phyloP scores from a whole-genome alignment of 2,888 invertebrate genomes.

The Diloba caeruleocephala region DNA sequence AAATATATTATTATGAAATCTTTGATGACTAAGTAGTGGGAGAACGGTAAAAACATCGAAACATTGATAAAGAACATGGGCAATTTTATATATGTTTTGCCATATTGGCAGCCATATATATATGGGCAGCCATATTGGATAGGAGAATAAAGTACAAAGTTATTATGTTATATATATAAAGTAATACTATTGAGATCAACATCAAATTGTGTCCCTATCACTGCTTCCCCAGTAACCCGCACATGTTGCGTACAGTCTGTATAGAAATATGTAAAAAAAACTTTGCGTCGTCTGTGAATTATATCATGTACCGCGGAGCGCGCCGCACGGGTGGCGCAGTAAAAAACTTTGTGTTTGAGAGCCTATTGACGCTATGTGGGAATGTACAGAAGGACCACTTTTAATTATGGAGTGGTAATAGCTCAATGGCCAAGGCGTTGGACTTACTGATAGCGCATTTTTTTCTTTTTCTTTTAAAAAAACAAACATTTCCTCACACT shows the following conservation, averaged over 20 bases:
- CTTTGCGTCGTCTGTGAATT: conserved; percentile 12
- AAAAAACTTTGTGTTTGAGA: conserved; percentile 15
- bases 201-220: not conserved
- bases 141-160: too few relatives aligned
- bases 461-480: too few relatives aligned
- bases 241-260: conserved; percentile 12
- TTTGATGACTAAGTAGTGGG: too few relatives aligned
- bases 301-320: conserved; percentile 12
- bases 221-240: not conserved
- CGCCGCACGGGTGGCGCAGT: conserved; percentile 13
- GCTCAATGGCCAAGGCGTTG: not conserved
- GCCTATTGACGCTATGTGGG: not conserved
- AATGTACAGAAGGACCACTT: conserved; percentile 7
- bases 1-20: too few relatives aligned
- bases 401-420: not conserved
- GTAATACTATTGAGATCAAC: not conserved
- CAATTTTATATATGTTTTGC: too few relatives aligned
- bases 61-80: too few relatives aligned
- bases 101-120: too few relatives aligned
- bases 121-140: too few relatives aligned
- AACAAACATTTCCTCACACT: too few relatives aligned
- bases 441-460: too few relatives aligned
- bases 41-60: too few relatives aligned
- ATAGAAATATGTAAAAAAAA: conserved; percentile 14
- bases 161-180: too few relatives aligned